phyloP scores from a whole-genome alignment of 2,888 invertebrate species.

The Thumatha senex region DNA sequence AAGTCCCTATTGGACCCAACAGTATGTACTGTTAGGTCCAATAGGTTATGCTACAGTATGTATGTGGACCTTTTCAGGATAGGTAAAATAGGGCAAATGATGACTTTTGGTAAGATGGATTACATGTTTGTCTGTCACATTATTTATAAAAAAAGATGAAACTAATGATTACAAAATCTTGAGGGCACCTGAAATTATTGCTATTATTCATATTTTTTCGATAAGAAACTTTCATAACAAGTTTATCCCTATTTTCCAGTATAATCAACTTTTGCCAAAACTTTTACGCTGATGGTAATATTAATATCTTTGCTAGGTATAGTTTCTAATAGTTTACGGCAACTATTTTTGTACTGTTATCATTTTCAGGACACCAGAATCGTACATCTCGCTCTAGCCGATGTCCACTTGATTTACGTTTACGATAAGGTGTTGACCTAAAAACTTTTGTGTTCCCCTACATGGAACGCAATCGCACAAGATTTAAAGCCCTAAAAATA shows the following conservation, averaged over 20 bases:
- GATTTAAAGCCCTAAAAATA: slow-evolving; percentile 69
- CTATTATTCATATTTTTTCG: slow-evolving; percentile 12
- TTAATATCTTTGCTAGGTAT: slow-evolving; percentile 11
- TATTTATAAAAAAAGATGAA: too few relatives aligned
- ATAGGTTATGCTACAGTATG: too few relatives aligned
- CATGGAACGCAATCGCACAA: slow-evolving; percentile 56
- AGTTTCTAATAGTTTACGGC: slow-evolving; percentile 58
- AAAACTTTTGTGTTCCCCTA: slow-evolving; percentile 63
- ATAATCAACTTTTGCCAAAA: slow-evolving; percentile 24
- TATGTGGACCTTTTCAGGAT: too few relatives aligned
- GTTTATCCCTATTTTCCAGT: slow-evolving; percentile 17
- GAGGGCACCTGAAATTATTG: slow-evolving; percentile 19
- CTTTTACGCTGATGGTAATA: slow-evolving; percentile 32
- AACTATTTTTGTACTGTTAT: slow-evolving; percentile 66
- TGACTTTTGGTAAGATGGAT: too few relatives aligned
- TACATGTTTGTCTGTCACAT: too few relatives aligned
- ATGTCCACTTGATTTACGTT: slow-evolving; percentile 76
- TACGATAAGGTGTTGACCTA: slow-evolving; percentile 74
- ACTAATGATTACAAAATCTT: slow-evolving; percentile 25
- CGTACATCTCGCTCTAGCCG: slow-evolving; percentile 62
- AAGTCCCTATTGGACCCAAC: too few relatives aligned
- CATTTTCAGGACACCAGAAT: slow-evolving; percentile 58
- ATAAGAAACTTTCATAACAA: slow-evolving; percentile 19
- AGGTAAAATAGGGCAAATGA: too few relatives aligned
- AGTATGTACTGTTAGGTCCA: too few relatives aligned